These are phyloP conservation scores for Vombatus ursinus DNA, from an alignment of 2,113 vertebrate species.

Conservation along the genomic window DNA sequence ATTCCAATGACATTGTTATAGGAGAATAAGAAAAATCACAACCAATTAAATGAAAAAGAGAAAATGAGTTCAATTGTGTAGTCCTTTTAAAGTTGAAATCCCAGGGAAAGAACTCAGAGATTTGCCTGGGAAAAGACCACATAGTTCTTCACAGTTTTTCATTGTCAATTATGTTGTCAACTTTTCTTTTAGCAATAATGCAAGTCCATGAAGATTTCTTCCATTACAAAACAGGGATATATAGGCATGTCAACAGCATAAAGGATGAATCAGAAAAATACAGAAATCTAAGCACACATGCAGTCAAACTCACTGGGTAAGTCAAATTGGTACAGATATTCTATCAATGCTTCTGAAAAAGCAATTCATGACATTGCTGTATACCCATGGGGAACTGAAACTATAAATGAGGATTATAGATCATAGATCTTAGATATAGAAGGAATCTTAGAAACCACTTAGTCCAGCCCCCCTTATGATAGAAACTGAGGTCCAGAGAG, in stretches of 20 bases:
- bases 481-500: neutral
- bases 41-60: constrained; percentile 16
- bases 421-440: neutral
- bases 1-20: neutral
- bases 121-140: constrained; percentile 23
- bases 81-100: neutral
- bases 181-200: constrained; percentile 85
- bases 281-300: constrained; percentile 79
- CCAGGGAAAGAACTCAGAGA: neutral
- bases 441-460: neutral
- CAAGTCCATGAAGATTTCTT: constrained; percentile 86
- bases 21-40: constrained; percentile 1
- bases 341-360: neutral
- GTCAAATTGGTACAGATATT: constrained; percentile 47
- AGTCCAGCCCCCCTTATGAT: neutral
- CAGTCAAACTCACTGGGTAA: constrained; percentile 87
- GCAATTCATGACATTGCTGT: neutral
- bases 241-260: constrained; percentile 68
- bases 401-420: neutral
- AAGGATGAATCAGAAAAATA: constrained; percentile 66
- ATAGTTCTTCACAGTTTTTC: neutral
- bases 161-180: neutral
- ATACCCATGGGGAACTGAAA: neutral
- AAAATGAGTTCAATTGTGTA: neutral
- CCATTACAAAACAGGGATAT: constrained; percentile 86